These are phyloP conservation scores for Menidia beryllina DNA, from an alignment of 2,113 vertebrate genomes.

Conservation along the genomic window DNA sequence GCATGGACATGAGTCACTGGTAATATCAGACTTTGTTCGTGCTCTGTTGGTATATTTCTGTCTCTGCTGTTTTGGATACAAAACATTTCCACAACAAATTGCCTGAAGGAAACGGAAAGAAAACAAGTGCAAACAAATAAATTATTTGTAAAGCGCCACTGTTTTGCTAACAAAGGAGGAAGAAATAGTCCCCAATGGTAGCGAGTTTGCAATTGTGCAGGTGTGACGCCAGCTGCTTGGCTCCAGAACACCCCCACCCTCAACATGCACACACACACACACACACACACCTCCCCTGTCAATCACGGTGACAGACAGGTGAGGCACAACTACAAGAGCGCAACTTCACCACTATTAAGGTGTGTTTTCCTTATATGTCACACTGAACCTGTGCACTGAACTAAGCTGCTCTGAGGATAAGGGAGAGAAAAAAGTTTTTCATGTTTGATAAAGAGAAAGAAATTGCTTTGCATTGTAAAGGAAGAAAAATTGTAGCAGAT, in stretches of 20 bases:
- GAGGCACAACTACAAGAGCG: slow-evolving; percentile 50
- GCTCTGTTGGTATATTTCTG: slow-evolving; percentile 21
- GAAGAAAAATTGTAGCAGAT: slow-evolving; percentile 53
- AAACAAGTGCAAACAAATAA: slow-evolving; percentile 66
- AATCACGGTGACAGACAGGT: slow-evolving; percentile 80
- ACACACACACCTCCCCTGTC: slow-evolving; percentile 58
- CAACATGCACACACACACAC: slow-evolving; percentile 67
- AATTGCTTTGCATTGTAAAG: slow-evolving; percentile 45
- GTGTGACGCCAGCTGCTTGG: slow-evolving; percentile 78
- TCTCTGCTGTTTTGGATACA: slow-evolving; percentile 42
- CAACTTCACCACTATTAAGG: slow-evolving; percentile 55
- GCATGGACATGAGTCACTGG: slow-evolving; percentile 17
- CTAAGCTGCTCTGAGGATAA: slow-evolving; percentile 28
- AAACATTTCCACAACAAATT: slow-evolving; percentile 62
- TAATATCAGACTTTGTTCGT: slow-evolving; percentile 26
- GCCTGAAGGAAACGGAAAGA: slow-evolving; percentile 52
- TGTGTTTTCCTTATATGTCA: slow-evolving; percentile 53
- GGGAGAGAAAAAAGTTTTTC: slow-evolving; percentile 30
- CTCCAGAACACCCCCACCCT: slow-evolving; percentile 50
- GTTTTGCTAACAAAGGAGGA: slow-evolving; percentile 53
- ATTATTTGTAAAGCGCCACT: slow-evolving; percentile 69
- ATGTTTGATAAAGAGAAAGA: slow-evolving; percentile 43
- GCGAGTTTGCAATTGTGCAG: slow-evolving; percentile 67
- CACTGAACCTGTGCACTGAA: slow-evolving; percentile 51
- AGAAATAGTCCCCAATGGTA: slow-evolving; percentile 53